These are phyloP conservation scores for Lissocephala sabroskyi DNA, from an alignment of 2,888 invertebrate genomes.

Conservation along the genomic window DNA sequence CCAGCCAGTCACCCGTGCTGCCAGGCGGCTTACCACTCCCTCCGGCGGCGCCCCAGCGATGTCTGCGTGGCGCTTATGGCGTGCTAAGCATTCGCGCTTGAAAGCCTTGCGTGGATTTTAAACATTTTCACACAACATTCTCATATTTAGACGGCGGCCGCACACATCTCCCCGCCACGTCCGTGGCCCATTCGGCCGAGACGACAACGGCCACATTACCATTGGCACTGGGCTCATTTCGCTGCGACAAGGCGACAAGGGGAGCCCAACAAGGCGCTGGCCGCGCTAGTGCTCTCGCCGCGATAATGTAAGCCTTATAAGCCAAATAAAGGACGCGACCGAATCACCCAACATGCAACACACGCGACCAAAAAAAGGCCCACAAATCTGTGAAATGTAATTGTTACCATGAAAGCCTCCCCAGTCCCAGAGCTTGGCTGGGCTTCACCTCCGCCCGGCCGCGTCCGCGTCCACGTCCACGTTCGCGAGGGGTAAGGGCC, in stretches of 20 bases:
- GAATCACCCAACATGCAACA: constrained; percentile 48
- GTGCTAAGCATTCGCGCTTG: constrained; percentile 60
- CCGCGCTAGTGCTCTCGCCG: constrained; percentile 12
- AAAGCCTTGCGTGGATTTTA: constrained; percentile 61
- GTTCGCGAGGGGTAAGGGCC: constrained; percentile 55
- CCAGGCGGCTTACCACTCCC: background rate
- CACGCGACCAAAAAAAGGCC: constrained; percentile 48
- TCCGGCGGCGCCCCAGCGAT: too few relatives aligned
- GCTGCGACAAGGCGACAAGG: background rate
- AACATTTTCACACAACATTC: constrained; percentile 64
- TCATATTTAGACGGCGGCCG: constrained; percentile 65
- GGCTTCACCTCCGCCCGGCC: constrained; percentile 2
- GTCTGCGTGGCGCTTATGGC: constrained; percentile 31
- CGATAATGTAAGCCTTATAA: constrained; percentile 62
- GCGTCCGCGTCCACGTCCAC: background rate
- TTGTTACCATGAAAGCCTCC: constrained; percentile 59
- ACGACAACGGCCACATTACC: constrained; percentile 1
- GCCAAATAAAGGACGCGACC: constrained; percentile 59
- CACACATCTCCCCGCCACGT: constrained; percentile 42
- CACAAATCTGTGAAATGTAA: constrained; percentile 64
- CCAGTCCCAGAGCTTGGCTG: background rate
- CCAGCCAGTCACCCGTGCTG: background rate
- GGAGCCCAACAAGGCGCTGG: background rate
- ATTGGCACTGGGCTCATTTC: constrained; percentile 5
- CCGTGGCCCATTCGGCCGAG: background rate